Evolutionary conservation across 2,113 vertebrate genomes (phyloP).

Genomic region (Gnathonemus echidnorhynchus): DNA sequence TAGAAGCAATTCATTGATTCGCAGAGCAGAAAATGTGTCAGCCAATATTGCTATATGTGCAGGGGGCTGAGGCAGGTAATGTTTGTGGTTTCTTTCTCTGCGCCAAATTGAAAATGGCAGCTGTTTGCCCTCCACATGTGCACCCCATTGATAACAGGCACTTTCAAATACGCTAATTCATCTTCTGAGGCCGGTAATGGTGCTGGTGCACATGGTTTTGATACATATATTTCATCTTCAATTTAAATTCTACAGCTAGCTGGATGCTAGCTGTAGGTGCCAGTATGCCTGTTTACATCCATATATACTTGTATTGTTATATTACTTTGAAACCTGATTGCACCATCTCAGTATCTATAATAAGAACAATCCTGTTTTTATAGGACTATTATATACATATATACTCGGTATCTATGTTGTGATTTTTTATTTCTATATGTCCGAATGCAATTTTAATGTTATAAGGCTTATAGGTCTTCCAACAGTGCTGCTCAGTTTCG

Average conservation of each 20-base stretch:
- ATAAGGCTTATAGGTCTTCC: background rate
- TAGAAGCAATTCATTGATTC: constrained; percentile 18
- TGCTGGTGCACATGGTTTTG: constrained; percentile 12
- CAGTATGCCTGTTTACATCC: constrained; percentile 11
- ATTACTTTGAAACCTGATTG: background rate
- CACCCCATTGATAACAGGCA: constrained; percentile 32
- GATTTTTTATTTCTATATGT: background rate
- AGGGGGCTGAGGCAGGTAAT: constrained; percentile 10
- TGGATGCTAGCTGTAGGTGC: constrained; percentile 10
- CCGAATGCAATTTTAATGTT: background rate
- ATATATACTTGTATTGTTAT: background rate
- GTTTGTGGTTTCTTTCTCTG: constrained; percentile 23
- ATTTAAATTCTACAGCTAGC: constrained; percentile 32
- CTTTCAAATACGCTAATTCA: constrained; percentile 28
- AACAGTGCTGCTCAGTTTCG: background rate
- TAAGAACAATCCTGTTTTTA: background rate
- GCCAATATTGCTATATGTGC: constrained; percentile 14
- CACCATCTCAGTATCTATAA: background rate
- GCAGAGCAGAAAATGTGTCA: constrained; percentile 10
- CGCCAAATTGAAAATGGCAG: constrained; percentile 32
- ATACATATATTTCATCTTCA: constrained; percentile 28
- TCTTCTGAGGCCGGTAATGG: constrained; percentile 27
- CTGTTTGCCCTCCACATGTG: constrained; percentile 28
- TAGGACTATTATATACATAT: background rate
- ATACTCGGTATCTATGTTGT: background rate